Evolutionary conservation across 2,797 vertebrate species (phyloP).

Genomic region (Myiotriccus ornatus): DNA sequence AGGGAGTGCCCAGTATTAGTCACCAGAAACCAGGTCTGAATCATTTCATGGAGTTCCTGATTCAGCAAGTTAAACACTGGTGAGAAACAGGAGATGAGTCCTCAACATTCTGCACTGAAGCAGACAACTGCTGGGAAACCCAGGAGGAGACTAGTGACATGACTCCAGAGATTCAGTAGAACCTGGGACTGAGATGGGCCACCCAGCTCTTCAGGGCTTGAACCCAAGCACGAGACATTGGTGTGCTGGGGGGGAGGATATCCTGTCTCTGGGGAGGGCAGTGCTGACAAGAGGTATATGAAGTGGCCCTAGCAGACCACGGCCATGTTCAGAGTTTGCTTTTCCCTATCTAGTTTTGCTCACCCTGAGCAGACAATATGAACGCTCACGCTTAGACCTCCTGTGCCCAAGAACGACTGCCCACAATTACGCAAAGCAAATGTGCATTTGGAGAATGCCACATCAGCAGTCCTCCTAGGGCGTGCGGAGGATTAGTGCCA

Average conservation of each 20-base stretch:
- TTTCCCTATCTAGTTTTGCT: background rate
- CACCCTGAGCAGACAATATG: background rate
- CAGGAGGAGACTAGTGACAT: background rate
- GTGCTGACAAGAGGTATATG: background rate
- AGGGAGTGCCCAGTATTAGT: conserved; percentile 55
- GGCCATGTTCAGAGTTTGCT: background rate
- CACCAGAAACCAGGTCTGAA: conserved; percentile 20
- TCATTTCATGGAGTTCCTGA: conserved; percentile 13
- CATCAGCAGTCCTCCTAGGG: conserved; percentile 53
- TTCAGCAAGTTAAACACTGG: conserved; percentile 8
- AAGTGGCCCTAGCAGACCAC: background rate
- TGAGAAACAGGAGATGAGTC: background rate
- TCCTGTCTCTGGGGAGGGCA: background rate
- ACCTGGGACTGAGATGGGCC: background rate
- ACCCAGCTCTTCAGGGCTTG: background rate
- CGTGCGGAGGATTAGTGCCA: background rate
- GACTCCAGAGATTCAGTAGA: background rate
- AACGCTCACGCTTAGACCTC: background rate
- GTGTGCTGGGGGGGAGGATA: background rate
- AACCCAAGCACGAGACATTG: accelerated
- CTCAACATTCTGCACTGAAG: background rate
- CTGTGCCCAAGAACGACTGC: background rate
- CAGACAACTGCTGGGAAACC: background rate
- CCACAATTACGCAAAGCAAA: background rate
- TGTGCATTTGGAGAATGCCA: conserved; percentile 26